Evolutionary conservation across 1,140 invertebrate species (phyloP).

Genomic region (Drosophila nikananu): DNA sequence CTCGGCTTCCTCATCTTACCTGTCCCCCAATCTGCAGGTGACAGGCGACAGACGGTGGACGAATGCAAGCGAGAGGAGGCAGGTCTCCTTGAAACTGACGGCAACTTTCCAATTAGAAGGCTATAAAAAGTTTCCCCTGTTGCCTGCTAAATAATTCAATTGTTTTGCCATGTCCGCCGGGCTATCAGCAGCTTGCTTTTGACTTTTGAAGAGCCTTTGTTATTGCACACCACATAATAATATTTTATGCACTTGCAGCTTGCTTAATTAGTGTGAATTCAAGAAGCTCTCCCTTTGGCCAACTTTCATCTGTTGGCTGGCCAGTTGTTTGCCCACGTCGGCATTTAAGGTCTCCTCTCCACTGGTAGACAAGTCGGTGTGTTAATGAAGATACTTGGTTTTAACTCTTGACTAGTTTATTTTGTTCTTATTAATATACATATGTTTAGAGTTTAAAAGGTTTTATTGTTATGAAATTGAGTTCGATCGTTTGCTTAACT

Average conservation of each 20-base stretch:
- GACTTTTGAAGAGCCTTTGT: conserved; percentile 36
- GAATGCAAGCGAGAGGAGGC: conserved; percentile 9
- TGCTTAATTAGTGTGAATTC: conserved; percentile 63
- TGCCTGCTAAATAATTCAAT: conserved; percentile 46
- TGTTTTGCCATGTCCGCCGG: conserved; percentile 35
- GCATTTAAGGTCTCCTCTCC: conserved; percentile 18
- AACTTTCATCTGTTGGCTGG: conserved; percentile 35
- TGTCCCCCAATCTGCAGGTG: conserved; percentile 43
- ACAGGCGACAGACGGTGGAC: conserved; percentile 26
- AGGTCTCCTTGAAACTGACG: conserved; percentile 1
- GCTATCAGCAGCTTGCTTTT: conserved; percentile 35
- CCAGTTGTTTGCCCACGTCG: conserved; percentile 28
- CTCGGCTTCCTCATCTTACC: conserved; percentile 2
- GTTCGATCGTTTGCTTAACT: background rate
- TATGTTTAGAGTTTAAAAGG: background rate
- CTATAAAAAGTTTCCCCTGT: conserved; percentile 46
- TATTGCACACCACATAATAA: conserved; percentile 26
- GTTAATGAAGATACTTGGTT: background rate
- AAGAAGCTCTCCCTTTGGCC: conserved; percentile 28
- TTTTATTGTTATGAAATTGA: background rate
- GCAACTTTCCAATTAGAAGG: conserved; percentile 66
- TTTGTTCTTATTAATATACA: background rate
- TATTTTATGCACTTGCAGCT: conserved; percentile 55
- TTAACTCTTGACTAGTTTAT: background rate
- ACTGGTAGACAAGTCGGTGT: background rate